Evolutionary conservation across 2,797 vertebrate species (phyloP), one percentile per base, ranked within the genome.

Genomic region (Macropodus opercularis): DNA sequence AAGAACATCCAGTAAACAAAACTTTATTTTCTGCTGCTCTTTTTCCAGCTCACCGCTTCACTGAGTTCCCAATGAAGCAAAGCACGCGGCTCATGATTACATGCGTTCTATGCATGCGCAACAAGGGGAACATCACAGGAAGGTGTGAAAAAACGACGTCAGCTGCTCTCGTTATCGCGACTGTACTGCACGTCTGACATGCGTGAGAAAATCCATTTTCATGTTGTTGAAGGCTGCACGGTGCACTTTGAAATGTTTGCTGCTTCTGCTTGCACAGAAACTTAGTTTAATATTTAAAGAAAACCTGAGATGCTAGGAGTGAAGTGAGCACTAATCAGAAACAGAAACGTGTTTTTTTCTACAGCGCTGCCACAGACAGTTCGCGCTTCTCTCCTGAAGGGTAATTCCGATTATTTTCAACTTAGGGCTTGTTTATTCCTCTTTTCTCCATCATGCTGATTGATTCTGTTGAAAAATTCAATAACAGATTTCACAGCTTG

Each of bases 31-130:
- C 36, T 17, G 34, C 36, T 8, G 40, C 36, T 41, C 36, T 41
- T 54, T 69, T 77, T 72, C 39, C 56, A 70, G 26, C 61, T 72
- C 38, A 38, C 38, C 59, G 69, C 69, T 81, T 72, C 60, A 23
- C 23, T 64, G 50, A 15, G 10, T 50, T 66, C 32, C 36, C 38
- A 62, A 49, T 41, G 48, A 78, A 76, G 49, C 46, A 24, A 55
- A 65, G 63, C 65, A 49, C 13, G 42, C 51, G 31, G 19, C n/a
- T 48, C 15, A 4, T 42, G 3, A 69, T 66, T 75, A 46, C 61
- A 52, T n/a, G 10, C 2, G 2, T 49, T 38, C 46, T 29, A 46
- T 59, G 34, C 49, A 53, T 77, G 66, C 43, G 56, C 61, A 64
- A 60, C 35, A 46, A 27, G 42, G 51, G 58, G 42, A 44, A 35